These are phyloP conservation scores for Bungarus multicinctus DNA, from an alignment of 2,113 vertebrate genomes.

Conservation along the genomic window DNA sequence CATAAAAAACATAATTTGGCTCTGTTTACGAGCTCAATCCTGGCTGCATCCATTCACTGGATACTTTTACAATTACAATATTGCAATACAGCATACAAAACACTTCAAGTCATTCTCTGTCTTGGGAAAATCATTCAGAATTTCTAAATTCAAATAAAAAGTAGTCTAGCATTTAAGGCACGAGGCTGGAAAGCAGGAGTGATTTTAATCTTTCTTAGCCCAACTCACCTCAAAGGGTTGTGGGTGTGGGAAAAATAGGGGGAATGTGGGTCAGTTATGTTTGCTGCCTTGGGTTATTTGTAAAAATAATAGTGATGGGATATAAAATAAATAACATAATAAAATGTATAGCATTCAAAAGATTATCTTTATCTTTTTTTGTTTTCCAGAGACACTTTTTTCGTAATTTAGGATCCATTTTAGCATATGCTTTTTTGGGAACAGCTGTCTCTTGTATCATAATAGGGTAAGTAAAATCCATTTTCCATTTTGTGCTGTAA, in stretches of 20 bases:
- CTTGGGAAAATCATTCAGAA: neutral
- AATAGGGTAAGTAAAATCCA: constrained; percentile 77
- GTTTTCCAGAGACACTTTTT: constrained; percentile 80
- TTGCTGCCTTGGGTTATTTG: neutral
- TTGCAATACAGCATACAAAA: neutral
- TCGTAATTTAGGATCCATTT: constrained; percentile 80
- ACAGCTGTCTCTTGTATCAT: constrained; percentile 79
- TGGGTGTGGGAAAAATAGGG: neutral
- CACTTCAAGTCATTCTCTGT: neutral
- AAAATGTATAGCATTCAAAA: neutral
- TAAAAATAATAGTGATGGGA: neutral
- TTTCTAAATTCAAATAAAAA: neutral
- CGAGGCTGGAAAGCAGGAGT: neutral
- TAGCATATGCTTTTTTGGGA: constrained; percentile 83
- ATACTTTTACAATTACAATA: neutral
- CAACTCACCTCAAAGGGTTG: neutral
- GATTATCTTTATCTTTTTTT: constrained; percentile 24
- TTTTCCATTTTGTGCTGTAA: neutral
- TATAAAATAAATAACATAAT: neutral
- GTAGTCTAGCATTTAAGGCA: neutral
- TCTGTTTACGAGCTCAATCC: neutral
- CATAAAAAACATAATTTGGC: neutral
- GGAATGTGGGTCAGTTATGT: neutral
- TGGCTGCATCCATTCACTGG: neutral
- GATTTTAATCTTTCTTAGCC: neutral